A percentile compares a stretch with the other conserved stretches of the same genome.
Evolutionary conservation across 1,140 invertebrate species (phyloP).

Genomic region (Drosophila willistoni): DNA sequence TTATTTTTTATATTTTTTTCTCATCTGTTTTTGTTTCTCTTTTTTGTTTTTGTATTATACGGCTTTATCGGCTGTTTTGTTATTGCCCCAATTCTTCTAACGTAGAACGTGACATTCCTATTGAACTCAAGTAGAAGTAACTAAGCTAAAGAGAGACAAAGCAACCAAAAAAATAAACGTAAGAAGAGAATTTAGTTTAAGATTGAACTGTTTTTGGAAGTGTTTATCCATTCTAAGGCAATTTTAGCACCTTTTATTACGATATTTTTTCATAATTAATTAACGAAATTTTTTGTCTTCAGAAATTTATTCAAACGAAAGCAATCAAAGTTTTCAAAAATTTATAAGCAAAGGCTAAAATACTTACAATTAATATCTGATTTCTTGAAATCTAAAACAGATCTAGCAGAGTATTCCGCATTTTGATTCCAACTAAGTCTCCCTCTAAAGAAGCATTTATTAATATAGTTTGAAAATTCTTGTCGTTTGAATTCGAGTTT

Average conservation of each 20-base stretch:
- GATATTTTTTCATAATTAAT: neutral
- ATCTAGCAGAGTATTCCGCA: too few relatives aligned
- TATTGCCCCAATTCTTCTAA: slow-evolving; percentile 27
- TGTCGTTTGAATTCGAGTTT: neutral
- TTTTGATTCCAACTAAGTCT: too few relatives aligned
- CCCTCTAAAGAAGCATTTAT: neutral
- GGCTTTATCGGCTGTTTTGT: slow-evolving; percentile 38
- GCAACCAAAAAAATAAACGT: neutral
- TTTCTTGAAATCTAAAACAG: too few relatives aligned
- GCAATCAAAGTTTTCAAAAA: too few relatives aligned
- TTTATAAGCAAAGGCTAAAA: too few relatives aligned
- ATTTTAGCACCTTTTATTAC: neutral
- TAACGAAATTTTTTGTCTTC: neutral
- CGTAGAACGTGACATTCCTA: slow-evolving; percentile 16
- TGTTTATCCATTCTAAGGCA: neutral
- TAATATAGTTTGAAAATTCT: too few relatives aligned
- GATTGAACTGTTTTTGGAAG: neutral
- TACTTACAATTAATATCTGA: too few relatives aligned
- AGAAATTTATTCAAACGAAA: too few relatives aligned
- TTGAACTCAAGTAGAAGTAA: neutral
- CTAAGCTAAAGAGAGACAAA: slow-evolving; percentile 1
- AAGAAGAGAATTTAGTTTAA: slow-evolving; percentile 22
- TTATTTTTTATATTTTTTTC: slow-evolving; percentile 35
- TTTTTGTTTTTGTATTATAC: slow-evolving; percentile 29
- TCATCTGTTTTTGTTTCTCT: slow-evolving; percentile 18